These are phyloP conservation scores for Cosmopolites sordidus DNA, from an alignment of 2,888 invertebrate species.

Conservation along the genomic window DNA sequence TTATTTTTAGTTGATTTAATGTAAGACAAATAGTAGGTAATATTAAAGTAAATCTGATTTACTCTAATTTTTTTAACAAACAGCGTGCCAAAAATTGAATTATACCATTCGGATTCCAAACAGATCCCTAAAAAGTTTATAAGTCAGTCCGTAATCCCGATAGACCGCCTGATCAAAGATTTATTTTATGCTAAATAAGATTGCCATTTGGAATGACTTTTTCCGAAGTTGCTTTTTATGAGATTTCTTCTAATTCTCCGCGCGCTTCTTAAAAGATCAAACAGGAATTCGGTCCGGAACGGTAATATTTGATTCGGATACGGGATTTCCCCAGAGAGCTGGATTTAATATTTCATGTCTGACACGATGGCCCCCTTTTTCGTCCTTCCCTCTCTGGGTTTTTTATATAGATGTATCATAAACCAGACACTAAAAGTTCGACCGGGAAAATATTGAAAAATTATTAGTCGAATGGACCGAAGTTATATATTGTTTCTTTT, in stretches of 20 bases:
- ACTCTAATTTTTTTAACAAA: too few species aligned
- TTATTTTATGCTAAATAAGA: not conserved
- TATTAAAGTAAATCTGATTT: too few species aligned
- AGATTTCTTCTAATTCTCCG: not conserved
- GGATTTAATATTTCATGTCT: conserved; percentile 13
- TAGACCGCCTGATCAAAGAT: not conserved
- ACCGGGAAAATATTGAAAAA: not conserved
- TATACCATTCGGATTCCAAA: too few species aligned
- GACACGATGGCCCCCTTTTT: not conserved
- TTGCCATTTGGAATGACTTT: not conserved
- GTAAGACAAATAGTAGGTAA: too few species aligned
- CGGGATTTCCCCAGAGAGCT: conserved; percentile 12
- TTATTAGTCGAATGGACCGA: not conserved
- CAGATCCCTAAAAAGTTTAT: too few species aligned
- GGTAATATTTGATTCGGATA: conserved; percentile 13
- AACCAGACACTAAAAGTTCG: not conserved
- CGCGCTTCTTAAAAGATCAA: conserved; percentile 9
- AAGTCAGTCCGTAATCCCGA: too few species aligned
- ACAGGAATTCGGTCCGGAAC: conserved; percentile 8
- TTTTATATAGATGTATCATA: not conserved
- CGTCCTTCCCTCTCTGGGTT: not conserved
- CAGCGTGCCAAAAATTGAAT: too few species aligned
- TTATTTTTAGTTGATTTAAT: too few species aligned
- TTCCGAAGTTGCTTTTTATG: not conserved
- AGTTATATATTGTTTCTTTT: not conserved